Evolutionary conservation across 2,888 invertebrate genomes (phyloP).

Genomic region (Cyclophora albipunctata): DNA sequence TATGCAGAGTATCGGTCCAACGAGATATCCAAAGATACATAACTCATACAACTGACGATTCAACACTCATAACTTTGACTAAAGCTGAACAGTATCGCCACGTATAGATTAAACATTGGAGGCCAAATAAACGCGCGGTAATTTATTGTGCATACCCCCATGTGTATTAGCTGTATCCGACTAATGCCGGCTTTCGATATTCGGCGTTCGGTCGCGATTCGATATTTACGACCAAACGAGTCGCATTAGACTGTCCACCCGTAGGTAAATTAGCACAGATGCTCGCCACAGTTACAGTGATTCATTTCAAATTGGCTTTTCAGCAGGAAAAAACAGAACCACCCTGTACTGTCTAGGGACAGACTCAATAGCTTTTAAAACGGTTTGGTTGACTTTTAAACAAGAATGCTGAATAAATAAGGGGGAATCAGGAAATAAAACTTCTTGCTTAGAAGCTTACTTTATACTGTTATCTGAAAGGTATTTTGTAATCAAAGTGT

Average conservation of each 20-base stretch:
- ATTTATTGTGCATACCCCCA: slow-evolving; percentile 71
- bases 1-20: too few species aligned
- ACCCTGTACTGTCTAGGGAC: slow-evolving; percentile 61
- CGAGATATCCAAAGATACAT: too few species aligned
- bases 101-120: slow-evolving; percentile 73
- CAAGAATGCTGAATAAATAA: background rate
- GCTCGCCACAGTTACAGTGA: slow-evolving; percentile 72
- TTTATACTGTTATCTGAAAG: too few species aligned
- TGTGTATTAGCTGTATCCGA: slow-evolving; percentile 75
- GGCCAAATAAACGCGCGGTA: slow-evolving; percentile 72
- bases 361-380: slow-evolving; percentile 66
- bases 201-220: slow-evolving; percentile 71
- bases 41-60: slow-evolving; percentile 21
- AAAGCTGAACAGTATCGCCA: slow-evolving; percentile 36
- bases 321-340: slow-evolving; percentile 60
- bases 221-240: slow-evolving; percentile 69
- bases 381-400: slow-evolving; percentile 46
- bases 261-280: slow-evolving; percentile 77
- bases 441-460: too few species aligned
- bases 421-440: background rate
- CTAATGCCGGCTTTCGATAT: slow-evolving; percentile 75
- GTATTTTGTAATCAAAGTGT: too few species aligned
- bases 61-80: slow-evolving; percentile 45
- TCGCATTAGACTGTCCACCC: slow-evolving; percentile 74
- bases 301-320: slow-evolving; percentile 76